phyloP scores from a whole-genome alignment of 2,113 vertebrate species.

The Herpetotheres cachinnans region DNA sequence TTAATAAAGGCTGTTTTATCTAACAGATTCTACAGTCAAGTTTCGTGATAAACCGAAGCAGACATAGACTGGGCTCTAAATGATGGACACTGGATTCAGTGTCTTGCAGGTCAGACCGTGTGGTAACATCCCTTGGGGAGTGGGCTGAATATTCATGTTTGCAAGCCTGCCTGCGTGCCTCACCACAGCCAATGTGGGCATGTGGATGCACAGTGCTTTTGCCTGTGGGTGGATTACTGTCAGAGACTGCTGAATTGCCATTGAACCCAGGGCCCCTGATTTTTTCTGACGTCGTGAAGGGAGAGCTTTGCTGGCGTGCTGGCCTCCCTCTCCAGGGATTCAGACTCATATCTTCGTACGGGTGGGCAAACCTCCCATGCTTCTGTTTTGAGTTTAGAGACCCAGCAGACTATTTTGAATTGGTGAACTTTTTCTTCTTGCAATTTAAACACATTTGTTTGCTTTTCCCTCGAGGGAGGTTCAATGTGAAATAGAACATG shows the following conservation, averaged over 20 bases:
- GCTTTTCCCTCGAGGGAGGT: conserved; percentile 16
- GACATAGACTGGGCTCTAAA: neutral
- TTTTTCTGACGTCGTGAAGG: neutral
- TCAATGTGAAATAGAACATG: neutral
- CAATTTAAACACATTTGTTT: neutral
- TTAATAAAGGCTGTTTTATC: neutral
- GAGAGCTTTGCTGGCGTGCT: neutral
- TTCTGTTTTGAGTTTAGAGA: conserved; percentile 52
- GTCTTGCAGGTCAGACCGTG: neutral
- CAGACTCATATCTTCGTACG: neutral
- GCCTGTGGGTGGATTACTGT: neutral
- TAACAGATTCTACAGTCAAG: neutral
- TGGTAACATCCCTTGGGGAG: neutral
- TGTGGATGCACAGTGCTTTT: neutral
- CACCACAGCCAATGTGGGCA: neutral
- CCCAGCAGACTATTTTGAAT: neutral
- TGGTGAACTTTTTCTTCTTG: conserved; percentile 1
- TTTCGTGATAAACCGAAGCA: neutral
- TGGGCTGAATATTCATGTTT: neutral
- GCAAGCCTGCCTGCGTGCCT: neutral
- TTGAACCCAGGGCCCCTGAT: neutral
- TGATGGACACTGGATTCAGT: neutral
- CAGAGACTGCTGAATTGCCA: neutral
- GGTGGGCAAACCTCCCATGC: conserved; percentile 1
- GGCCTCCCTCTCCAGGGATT: neutral